These are phyloP conservation scores for Acleris holmiana DNA, from an alignment of 2,888 invertebrate species.

Conservation along the genomic window DNA sequence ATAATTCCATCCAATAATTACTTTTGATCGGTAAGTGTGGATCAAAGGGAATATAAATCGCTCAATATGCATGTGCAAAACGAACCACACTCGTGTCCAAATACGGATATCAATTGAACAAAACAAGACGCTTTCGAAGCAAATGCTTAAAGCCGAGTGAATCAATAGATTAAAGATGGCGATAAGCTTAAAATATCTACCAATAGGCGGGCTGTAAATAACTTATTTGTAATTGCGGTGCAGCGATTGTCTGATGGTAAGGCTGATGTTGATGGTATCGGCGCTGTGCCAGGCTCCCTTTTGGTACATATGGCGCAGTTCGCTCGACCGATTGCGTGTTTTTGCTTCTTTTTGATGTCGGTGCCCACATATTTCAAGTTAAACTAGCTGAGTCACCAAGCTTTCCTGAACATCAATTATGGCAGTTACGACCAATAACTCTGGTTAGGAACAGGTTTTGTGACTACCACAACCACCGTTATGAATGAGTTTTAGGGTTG, in stretches of 20 bases:
- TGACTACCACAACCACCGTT: not conserved
- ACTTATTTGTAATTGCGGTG: constrained; percentile 67
- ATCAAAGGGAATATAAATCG: constrained; percentile 30
- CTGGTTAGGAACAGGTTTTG: not conserved
- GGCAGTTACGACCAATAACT: not conserved
- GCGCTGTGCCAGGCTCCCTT: constrained; percentile 51
- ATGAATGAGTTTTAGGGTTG: not conserved
- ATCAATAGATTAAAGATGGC: constrained; percentile 61
- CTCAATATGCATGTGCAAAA: constrained; percentile 28
- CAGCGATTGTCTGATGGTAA: constrained; percentile 59
- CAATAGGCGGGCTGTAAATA: constrained; percentile 64
- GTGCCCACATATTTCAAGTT: constrained; percentile 36
- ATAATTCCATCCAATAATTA: constrained; percentile 24
- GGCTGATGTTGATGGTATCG: constrained; percentile 63
- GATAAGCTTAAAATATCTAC: constrained; percentile 65
- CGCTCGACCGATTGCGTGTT: constrained; percentile 53
- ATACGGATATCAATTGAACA: constrained; percentile 36
- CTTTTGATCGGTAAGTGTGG: constrained; percentile 22
- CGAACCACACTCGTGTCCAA: constrained; percentile 27
- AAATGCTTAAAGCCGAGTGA: constrained; percentile 52
- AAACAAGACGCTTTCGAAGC: constrained; percentile 35
- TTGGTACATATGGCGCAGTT: constrained; percentile 37
- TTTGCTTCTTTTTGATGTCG: constrained; percentile 34
- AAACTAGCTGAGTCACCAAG: constrained; percentile 29
- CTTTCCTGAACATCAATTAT: constrained; percentile 7